Percentiles rank a stretch among this genome's conserved stretches.
Evolutionary conservation across 1,140 invertebrate species (phyloP).

Genomic region (Caerostris darwini): DNA sequence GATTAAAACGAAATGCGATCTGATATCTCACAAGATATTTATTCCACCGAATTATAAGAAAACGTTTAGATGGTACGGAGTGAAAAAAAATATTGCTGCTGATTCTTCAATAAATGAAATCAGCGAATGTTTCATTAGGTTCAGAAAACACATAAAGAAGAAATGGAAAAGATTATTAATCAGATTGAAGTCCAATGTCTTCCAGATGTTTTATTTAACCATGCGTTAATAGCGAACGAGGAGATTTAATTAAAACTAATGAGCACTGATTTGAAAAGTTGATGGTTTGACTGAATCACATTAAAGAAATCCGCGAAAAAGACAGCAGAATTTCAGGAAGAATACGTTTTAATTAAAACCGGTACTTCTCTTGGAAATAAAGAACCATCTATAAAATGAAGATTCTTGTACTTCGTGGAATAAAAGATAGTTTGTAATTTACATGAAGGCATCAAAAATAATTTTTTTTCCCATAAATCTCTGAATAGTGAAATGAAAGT

Average conservation of each 20-base stretch:
- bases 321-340: background rate
- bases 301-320: background rate
- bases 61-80: background rate
- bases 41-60: background rate
- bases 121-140: constrained; percentile 16
- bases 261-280: constrained; percentile 32
- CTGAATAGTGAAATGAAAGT: too few relatives aligned
- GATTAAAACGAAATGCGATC: background rate
- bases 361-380: background rate
- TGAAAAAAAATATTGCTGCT: background rate
- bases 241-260: constrained; percentile 70
- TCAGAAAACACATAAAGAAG: background rate
- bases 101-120: constrained; percentile 45
- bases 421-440: background rate
- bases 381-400: background rate
- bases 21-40: background rate
- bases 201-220: constrained; percentile 67
- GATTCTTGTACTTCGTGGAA: background rate
- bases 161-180: constrained; percentile 55
- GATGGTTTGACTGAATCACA: background rate
- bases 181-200: constrained; percentile 44
- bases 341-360: constrained; percentile 14
- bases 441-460: background rate
- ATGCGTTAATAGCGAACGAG: constrained; percentile 46
- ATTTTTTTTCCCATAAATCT: too few relatives aligned